A percentile compares a stretch with the other conserved stretches of the same genome.
These are phyloP conservation scores for Trochalopteron elliotii DNA, from an alignment of 2,113 vertebrate genomes.

Conservation along the genomic window DNA sequence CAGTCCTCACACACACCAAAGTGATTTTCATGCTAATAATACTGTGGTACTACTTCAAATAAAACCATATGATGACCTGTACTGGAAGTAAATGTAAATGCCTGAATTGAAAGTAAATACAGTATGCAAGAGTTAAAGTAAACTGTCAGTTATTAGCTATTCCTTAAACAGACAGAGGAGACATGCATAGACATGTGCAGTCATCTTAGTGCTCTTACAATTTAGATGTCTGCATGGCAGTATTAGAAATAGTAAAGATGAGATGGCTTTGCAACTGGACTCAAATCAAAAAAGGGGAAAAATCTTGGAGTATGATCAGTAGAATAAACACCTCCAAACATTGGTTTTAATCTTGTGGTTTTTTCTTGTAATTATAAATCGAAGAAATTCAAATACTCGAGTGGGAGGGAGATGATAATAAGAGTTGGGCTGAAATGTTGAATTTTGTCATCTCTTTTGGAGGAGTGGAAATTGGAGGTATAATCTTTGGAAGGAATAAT, in stretches of 20 bases:
- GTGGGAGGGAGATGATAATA: background rate
- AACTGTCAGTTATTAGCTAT: background rate
- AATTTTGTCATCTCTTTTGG: background rate
- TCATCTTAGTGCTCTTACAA: background rate
- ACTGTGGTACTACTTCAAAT: background rate
- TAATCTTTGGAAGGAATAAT: background rate
- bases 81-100: background rate
- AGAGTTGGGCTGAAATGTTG: background rate
- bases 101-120: background rate
- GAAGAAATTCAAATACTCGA: background rate
- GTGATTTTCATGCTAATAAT: background rate
- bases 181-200: background rate
- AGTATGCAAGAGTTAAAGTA: background rate
- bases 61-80: background rate
- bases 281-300: background rate
- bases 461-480: background rate
- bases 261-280: background rate
- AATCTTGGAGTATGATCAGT: background rate
- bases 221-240: background rate
- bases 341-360: background rate
- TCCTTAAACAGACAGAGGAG: background rate
- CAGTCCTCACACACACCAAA: background rate
- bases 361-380: background rate
- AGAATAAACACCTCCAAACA: background rate
- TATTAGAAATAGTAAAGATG: background rate